Percentiles rank a stretch among this genome's conserved stretches.
Conservation (phyloP, 1,140 invertebrate species). For the Lepidurus apus region DNA sequence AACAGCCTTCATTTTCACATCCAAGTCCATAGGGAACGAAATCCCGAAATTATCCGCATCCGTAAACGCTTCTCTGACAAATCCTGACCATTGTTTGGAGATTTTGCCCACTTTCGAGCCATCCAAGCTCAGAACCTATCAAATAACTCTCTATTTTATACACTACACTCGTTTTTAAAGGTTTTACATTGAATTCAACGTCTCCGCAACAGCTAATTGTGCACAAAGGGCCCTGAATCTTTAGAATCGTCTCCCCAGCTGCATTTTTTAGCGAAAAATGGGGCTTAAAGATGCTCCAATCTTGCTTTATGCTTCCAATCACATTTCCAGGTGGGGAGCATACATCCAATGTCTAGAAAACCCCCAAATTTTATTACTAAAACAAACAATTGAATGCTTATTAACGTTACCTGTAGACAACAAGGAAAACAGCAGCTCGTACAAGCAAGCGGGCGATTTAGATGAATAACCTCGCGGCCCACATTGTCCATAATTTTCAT, state of each 20-base stretch:
- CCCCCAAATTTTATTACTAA: constrained; percentile 31
- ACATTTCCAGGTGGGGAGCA: constrained; percentile 62
- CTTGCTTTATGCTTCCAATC: constrained; percentile 72
- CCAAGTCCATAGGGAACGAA: constrained; percentile 47
- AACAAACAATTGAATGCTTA: neutral
- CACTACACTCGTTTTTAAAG: neutral
- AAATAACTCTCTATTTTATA: neutral
- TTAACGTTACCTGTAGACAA: constrained; percentile 63
- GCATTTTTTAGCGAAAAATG: constrained; percentile 73
- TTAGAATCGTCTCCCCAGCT: constrained; percentile 65
- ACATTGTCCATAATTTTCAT: constrained; percentile 77
- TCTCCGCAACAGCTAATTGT: constrained; percentile 73
- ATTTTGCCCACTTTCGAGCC: constrained; percentile 45
- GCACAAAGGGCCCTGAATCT: constrained; percentile 77
- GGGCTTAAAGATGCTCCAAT: constrained; percentile 75
- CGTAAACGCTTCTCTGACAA: constrained; percentile 48
- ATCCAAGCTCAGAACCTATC: constrained; percentile 38
- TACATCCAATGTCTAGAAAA: constrained; percentile 59
- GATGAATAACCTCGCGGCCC: constrained; percentile 71
- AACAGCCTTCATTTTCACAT: constrained; percentile 47
- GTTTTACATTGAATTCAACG: constrained; percentile 59
- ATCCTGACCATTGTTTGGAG: constrained; percentile 48
- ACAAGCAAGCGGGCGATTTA: constrained; percentile 67
- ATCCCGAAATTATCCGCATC: constrained; percentile 50
- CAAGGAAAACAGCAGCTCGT: constrained; percentile 73